Base-by-base conservation (phyloP, 2,113 vertebrate genomes). In the Cebus imitator region DNA sequence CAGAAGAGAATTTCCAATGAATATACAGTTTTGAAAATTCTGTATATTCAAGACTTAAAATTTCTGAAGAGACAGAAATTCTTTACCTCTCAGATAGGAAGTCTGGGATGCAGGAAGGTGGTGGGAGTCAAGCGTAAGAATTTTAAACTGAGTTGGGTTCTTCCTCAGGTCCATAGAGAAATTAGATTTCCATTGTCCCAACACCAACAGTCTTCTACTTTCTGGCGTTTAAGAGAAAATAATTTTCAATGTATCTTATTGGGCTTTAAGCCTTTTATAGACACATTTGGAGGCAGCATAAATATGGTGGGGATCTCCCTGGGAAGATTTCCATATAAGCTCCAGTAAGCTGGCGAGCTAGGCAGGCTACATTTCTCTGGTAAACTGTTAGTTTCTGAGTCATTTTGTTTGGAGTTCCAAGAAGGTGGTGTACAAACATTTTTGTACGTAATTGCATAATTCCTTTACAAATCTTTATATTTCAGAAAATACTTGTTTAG, bases 401-500 rank as follows among this genome's bases (percentile, higher is more conserved):
- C 2, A 17, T 23, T 94, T 91, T 88, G 7, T 73, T 92, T 75
- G 50, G 81, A 93, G n/a, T 94, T 92, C 50, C 37, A 76, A 81
- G 25, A 85, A 68, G 21, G 58, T n/a, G 85, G 30, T 73, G 45
- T 40, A 70, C 8, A 78, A 87, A 37, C 30, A 70, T 83, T 50
- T 96, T 70, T 91, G 85, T 76, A 32, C 2, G 3, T 89, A 90
- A 80, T 1, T 81, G 43, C 75, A 13, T 80, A 86, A 87, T 58
- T 94, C 1, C 14, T 55, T 55, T 68, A 6, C 78, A 93, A 48
- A 5, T 2, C 3, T 82, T 32, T 57, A 2, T 97, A 72, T 92
- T 96, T 95, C 3, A 87, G 80, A 90, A 96, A 92, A 68, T 90
- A 97, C 97, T 96, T 91, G 16, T 91, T 80, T 94, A 98, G 89